Conservation (phyloP, 2,797 vertebrate genomes). For the Labeo calbasu region DNA sequence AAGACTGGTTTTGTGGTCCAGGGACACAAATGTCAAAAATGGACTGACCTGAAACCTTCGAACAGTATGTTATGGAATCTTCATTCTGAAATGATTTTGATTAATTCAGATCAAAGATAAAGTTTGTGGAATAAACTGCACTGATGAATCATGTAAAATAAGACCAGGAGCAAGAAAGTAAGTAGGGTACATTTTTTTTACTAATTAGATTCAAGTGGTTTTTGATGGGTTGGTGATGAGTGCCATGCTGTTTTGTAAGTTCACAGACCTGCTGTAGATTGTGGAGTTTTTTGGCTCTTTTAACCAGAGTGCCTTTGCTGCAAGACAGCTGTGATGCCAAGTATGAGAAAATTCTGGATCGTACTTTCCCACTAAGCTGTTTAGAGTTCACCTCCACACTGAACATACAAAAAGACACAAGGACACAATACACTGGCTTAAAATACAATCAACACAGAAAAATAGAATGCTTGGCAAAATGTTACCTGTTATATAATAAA, state of each 20-base stretch:
- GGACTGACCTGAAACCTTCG: not conserved
- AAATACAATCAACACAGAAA: not conserved
- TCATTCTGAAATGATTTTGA: not conserved
- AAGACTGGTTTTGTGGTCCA: too few relatives aligned
- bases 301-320: conserved; percentile 89
- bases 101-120: not conserved
- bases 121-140: not conserved
- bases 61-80: not conserved
- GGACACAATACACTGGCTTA: not conserved
- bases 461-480: not conserved
- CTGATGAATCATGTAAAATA: not conserved
- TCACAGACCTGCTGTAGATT: conserved; percentile 72
- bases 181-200: not conserved
- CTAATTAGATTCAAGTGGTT: not conserved
- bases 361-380: conserved; percentile 81
- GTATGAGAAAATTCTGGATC: conserved; percentile 88
- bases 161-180: not conserved
- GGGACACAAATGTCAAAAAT: too few relatives aligned
- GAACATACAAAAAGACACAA: not conserved
- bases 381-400: conserved; percentile 48
- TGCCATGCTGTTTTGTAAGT: not conserved
- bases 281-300: conserved; percentile 86
- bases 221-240: not conserved
- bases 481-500: not conserved
- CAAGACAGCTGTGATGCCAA: conserved; percentile 91